phyloP scores from a whole-genome alignment of 2,797 vertebrate species.

The Chanos chanos region DNA sequence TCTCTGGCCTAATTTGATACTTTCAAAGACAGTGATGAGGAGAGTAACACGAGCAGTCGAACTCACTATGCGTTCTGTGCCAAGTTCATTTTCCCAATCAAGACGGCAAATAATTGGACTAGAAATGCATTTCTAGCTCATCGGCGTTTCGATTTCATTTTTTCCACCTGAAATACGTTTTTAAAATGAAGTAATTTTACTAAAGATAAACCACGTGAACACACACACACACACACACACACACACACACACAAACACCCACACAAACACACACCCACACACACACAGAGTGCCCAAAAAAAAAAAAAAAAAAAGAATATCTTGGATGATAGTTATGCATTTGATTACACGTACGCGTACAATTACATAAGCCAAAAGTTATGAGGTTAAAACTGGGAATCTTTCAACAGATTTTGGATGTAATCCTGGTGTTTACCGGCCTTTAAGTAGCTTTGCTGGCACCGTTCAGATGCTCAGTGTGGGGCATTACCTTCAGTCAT shows the following conservation, averaged over 20 bases:
- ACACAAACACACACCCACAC: constrained; percentile 2
- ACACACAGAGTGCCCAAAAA: too few relatives aligned
- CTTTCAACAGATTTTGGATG: too few relatives aligned
- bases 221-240: background rate
- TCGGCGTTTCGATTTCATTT: constrained; percentile 1
- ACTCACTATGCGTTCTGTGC: too few relatives aligned
- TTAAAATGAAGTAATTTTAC: too few relatives aligned
- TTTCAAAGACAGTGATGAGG: constrained; percentile 13
- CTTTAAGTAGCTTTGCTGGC: background rate
- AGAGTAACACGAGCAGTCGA: background rate
- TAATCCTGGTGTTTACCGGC: background rate
- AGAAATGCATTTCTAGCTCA: too few relatives aligned
- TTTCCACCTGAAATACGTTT: background rate
- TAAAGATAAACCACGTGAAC: background rate
- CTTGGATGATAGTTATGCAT: too few relatives aligned
- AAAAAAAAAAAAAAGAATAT: too few relatives aligned
- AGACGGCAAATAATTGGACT: too few relatives aligned
- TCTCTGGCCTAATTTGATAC: constrained; percentile 51
- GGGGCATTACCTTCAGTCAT: constrained; percentile 43
- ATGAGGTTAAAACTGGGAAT: too few relatives aligned
- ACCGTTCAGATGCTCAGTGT: constrained; percentile 36
- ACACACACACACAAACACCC: constrained; percentile 6
- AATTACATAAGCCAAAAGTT: too few relatives aligned
- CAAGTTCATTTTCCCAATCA: too few relatives aligned
- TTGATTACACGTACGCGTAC: too few relatives aligned